These are phyloP conservation scores for Phyllotis vaccarum DNA, from an alignment of 2,797 vertebrate genomes.

Conservation along the genomic window DNA sequence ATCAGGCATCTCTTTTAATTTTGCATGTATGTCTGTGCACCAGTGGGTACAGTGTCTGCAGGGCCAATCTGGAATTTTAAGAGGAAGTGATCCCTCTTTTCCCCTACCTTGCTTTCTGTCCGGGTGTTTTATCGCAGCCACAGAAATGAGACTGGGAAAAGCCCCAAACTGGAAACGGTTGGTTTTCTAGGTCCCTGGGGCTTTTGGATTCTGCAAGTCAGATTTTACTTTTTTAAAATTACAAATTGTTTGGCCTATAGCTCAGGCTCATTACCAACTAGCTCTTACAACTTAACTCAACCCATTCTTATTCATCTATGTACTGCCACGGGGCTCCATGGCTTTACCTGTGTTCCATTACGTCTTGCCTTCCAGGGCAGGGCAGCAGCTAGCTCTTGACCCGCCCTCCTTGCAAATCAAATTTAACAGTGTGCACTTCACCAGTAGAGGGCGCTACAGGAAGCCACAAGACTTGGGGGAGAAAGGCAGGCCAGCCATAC, in stretches of 20 bases:
- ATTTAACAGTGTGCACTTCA: background rate
- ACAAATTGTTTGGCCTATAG: no score
- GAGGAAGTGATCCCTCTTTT: background rate
- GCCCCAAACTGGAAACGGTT: background rate
- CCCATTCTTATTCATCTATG: no score
- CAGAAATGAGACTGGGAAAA: background rate
- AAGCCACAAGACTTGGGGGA: background rate
- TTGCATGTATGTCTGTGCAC: background rate
- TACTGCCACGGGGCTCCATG: no score
- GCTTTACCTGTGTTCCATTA: no score
- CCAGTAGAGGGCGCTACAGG: slow-evolving; percentile 18
- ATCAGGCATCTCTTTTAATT: background rate
- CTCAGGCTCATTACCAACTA: no score
- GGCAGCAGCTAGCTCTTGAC: no score
- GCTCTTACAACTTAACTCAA: no score
- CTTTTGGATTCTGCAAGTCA: background rate
- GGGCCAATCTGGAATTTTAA: background rate
- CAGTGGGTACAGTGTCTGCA: no score
- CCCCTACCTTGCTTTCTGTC: background rate
- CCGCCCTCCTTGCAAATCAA: background rate
- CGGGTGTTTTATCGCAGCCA: no score
- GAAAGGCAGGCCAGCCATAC: background rate
- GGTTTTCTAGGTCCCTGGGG: background rate
- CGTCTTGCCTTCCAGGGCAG: no score
- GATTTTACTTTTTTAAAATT: no score